phyloP scores from a whole-genome alignment of 2,113 vertebrate species.

The Danionella cerebrum region DNA sequence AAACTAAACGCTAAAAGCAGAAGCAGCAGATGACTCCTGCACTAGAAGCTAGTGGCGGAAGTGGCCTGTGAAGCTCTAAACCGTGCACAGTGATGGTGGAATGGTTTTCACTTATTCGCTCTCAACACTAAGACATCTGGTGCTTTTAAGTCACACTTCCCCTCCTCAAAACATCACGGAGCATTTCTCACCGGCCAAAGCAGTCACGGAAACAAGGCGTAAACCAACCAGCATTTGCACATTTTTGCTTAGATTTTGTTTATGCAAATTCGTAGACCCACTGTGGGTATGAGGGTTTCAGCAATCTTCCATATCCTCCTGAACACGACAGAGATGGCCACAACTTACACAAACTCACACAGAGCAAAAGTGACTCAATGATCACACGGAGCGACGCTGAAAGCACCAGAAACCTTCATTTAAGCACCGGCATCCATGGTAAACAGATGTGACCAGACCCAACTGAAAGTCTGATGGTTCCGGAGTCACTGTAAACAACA shows the following conservation, averaged over 20 bases:
- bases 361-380: no score
- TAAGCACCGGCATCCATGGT: background rate
- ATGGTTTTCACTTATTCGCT: background rate
- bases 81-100: background rate
- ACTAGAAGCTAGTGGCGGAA: no score
- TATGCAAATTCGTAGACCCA: background rate
- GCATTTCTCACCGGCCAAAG: background rate
- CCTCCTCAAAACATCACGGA: background rate
- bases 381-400: no score
- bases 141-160: background rate
- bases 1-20: background rate
- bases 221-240: background rate
- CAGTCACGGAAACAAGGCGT: background rate
- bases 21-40: background rate
- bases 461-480: conserved; percentile 1
- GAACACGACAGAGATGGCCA: no score
- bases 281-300: no score
- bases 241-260: background rate
- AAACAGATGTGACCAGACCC: conserved; percentile 12
- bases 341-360: no score
- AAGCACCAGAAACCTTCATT: conserved; percentile 21
- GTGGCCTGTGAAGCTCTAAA: no score
- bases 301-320: background rate
- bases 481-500: conserved; percentile 23
- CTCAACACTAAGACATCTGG: background rate